Base-by-base conservation (phyloP, 2,888 invertebrate species). In the Thera obeliscata region DNA sequence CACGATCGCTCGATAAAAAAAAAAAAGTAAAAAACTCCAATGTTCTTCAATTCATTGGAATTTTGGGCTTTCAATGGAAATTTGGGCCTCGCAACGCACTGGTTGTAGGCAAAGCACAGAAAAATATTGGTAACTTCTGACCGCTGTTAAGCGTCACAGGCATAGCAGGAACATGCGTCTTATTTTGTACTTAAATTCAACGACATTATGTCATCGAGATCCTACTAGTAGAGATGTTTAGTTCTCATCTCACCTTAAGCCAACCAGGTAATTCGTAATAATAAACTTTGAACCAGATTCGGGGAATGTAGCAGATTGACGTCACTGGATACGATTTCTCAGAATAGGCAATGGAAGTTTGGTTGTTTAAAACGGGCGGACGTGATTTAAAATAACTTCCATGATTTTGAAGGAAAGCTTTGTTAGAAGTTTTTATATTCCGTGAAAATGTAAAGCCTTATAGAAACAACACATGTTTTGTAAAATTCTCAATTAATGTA, bases 321-420 rank as follows among this genome's bases (percentile, higher is more conserved):
- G 91, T 89, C 89, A 91, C 76, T 78, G 76, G 77, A 75, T 81
- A 82, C 78, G 71, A 80, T 77, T 89, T 87, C 88, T 78, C 46
- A 78, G 87, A 88, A 89, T 79, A 77, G 76, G 73, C 77, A 71
- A 79, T 81, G 79, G 73, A 80, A 81, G 80, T 79, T 85, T 79
- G 76, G 75, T 81, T 82, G 73, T 83, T 81, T 78, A 81, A 82
- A 81, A 78, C n/a, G 48, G 35, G 48, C 72, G 70, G 55, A 72
- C 75, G 72, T 73, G 76, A 67, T 68, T 78, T 66, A 79, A 88
- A 86, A 85, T 85, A 85, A 82, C 80, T 78, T 74, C 73, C 67
- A 67, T 62, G 70, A 66, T 60, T 69, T 64, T 54, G 60, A 64
- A 68, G 63, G 64, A 62, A 64, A 70, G 38, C 58, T 67, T 68